These are phyloP conservation scores for Luperina nickerlii DNA, from an alignment of 2,888 invertebrate genomes.

Conservation along the genomic window DNA sequence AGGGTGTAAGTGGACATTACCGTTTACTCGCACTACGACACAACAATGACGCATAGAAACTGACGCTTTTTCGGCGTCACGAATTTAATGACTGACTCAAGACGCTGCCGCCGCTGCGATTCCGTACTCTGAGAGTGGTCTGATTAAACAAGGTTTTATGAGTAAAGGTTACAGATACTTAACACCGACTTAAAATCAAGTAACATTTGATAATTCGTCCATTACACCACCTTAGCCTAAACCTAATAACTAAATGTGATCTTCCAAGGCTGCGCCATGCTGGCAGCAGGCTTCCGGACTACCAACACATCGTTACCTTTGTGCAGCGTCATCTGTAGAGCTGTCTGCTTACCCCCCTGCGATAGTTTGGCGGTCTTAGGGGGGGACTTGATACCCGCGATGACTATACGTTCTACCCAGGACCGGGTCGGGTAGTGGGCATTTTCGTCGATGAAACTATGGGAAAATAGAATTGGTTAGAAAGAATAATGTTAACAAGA, in stretches of 20 bases:
- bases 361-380: conserved; percentile 92
- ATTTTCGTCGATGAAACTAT: conserved; percentile 91
- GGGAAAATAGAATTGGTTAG: neutral
- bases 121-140: too few relatives aligned
- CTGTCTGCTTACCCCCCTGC: conserved; percentile 89
- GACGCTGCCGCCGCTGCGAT: neutral
- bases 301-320: conserved; percentile 92
- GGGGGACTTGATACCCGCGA: conserved; percentile 93
- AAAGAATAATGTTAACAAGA: neutral
- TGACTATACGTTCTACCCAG: conserved; percentile 97
- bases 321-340: conserved; percentile 92
- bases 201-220: conserved; percentile 7
- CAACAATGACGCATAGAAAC: neutral
- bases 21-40: neutral
- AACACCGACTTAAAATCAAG: conserved; percentile 15
- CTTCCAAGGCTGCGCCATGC: conserved; percentile 94
- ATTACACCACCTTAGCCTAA: conserved; percentile 1
- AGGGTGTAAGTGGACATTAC: neutral
- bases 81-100: too few relatives aligned
- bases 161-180: neutral
- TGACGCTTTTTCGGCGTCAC: neutral
- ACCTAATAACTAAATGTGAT: conserved; percentile 89
- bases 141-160: neutral
- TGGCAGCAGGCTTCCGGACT: conserved; percentile 96
- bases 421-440: conserved; percentile 94